These are phyloP conservation scores for Oreonectes daqikongensis DNA, from an alignment of 2,797 vertebrate genomes.

Conservation along the genomic window DNA sequence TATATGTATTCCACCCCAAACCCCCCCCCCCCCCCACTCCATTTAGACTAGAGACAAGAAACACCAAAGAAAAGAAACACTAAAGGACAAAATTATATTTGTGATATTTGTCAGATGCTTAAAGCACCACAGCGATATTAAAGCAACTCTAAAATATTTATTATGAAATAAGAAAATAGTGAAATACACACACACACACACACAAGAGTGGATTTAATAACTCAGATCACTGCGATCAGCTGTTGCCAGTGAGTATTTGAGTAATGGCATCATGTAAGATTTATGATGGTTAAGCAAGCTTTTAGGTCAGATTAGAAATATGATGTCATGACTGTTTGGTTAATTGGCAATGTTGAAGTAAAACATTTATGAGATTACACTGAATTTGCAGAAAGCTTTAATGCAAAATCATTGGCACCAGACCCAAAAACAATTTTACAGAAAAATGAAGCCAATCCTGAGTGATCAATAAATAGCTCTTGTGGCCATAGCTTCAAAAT, in stretches of 20 bases:
- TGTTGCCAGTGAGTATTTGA: conserved; percentile 44
- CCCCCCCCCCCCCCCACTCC: too few species aligned
- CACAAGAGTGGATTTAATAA: not conserved
- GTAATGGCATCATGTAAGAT: conserved; percentile 58
- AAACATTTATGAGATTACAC: conserved; percentile 47
- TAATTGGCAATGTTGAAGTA: conserved; percentile 56
- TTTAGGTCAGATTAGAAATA: conserved; percentile 75
- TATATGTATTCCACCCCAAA: too few species aligned
- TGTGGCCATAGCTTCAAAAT: conserved; percentile 18
- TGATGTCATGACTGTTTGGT: conserved; percentile 62
- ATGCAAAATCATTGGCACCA: conserved; percentile 13
- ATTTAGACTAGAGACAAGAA: too few species aligned
- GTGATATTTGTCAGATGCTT: not conserved
- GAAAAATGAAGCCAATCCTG: conserved; percentile 37
- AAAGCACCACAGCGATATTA: not conserved
- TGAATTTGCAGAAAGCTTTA: conserved; percentile 1
- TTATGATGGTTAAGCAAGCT: conserved; percentile 68
- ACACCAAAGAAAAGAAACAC: too few species aligned
- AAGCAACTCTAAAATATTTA: not conserved
- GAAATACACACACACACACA: not conserved
- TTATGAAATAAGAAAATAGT: too few species aligned
- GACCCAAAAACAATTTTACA: conserved; percentile 28
- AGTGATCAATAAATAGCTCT: conserved; percentile 45
- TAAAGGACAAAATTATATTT: too few species aligned
- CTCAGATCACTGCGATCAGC: conserved; percentile 60